A percentile compares a stretch with the other conserved stretches of the same genome.
phyloP scores from a whole-genome alignment of 2,113 vertebrate genomes.

The Phrynosoma platyrhinos region DNA sequence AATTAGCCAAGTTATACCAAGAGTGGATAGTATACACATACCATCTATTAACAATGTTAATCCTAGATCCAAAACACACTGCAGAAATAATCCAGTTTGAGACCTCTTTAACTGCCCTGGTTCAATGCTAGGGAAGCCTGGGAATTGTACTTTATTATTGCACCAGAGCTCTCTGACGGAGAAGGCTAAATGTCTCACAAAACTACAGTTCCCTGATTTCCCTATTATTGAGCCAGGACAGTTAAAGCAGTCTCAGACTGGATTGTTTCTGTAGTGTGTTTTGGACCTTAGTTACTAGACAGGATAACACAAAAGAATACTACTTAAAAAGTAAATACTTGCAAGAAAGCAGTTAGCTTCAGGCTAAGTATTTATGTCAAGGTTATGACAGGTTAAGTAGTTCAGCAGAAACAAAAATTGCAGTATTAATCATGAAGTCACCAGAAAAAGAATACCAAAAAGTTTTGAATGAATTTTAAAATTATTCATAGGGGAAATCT shows the following conservation, averaged over 20 bases:
- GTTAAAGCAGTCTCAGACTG: too few relatives aligned
- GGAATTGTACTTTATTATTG: too few relatives aligned
- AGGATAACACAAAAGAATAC: not conserved
- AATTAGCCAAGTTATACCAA: constrained; percentile 9
- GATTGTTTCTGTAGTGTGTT: too few relatives aligned
- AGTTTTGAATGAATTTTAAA: constrained; percentile 4
- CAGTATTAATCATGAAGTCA: constrained; percentile 3
- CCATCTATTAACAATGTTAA: not conserved
- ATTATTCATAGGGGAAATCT: constrained; percentile 28
- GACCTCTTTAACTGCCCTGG: too few relatives aligned
- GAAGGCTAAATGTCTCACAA: too few relatives aligned
- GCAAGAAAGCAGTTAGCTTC: not conserved
- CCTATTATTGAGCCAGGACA: too few relatives aligned
- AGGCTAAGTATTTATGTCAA: not conserved
- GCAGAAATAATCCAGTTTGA: too few relatives aligned
- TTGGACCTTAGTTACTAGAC: not conserved
- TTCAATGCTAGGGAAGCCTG: too few relatives aligned
- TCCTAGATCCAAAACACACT: too few relatives aligned
- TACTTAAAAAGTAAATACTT: constrained; percentile 13
- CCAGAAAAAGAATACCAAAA: constrained; percentile 29
- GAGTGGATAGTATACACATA: not conserved
- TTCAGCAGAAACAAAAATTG: constrained; percentile 26
- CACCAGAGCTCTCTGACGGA: too few relatives aligned
- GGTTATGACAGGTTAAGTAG: constrained; percentile 1
- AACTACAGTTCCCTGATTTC: too few relatives aligned